phyloP scores from a whole-genome alignment of 2,888 invertebrate genomes.

The Diarsia rubi region DNA sequence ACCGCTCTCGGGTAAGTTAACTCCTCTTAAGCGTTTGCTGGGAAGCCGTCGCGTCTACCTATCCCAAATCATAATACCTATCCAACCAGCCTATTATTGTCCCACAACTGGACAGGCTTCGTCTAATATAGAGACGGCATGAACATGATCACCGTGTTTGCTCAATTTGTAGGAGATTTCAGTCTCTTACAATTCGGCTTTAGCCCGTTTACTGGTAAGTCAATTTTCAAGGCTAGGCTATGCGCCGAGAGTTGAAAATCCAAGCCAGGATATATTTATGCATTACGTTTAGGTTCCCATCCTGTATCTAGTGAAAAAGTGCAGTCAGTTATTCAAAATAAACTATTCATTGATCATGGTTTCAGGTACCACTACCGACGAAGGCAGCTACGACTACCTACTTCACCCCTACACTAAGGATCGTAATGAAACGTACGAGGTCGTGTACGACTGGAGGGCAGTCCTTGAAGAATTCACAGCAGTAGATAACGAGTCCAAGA shows the following conservation, averaged over 20 bases:
- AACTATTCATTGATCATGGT: background rate
- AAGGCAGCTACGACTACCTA: slow-evolving; percentile 87
- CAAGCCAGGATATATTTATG: background rate
- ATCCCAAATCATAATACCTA: background rate
- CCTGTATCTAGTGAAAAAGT: background rate
- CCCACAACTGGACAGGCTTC: background rate
- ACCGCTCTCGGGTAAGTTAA: slow-evolving; percentile 83
- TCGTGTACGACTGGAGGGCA: slow-evolving; percentile 92
- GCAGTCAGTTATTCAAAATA: background rate
- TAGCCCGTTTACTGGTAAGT: background rate
- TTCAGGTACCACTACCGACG: slow-evolving; percentile 24
- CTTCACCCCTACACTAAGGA: slow-evolving; percentile 90
- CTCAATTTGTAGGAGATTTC: background rate
- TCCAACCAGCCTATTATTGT: background rate
- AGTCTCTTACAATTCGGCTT: background rate
- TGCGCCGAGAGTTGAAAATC: background rate
- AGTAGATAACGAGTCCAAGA: slow-evolving; percentile 76
- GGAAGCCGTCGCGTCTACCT: background rate
- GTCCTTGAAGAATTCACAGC: slow-evolving; percentile 89
- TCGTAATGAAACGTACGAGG: slow-evolving; percentile 89
- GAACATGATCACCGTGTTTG: background rate
- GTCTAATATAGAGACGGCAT: background rate
- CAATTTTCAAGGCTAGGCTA: background rate
- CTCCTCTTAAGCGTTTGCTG: background rate
- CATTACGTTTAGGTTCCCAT: background rate